A percentile compares a stretch with the other conserved stretches of the same genome.
These are phyloP conservation scores for Myrmecophaga tridactyla DNA, from an alignment of 2,113 vertebrate genomes.

Conservation along the genomic window DNA sequence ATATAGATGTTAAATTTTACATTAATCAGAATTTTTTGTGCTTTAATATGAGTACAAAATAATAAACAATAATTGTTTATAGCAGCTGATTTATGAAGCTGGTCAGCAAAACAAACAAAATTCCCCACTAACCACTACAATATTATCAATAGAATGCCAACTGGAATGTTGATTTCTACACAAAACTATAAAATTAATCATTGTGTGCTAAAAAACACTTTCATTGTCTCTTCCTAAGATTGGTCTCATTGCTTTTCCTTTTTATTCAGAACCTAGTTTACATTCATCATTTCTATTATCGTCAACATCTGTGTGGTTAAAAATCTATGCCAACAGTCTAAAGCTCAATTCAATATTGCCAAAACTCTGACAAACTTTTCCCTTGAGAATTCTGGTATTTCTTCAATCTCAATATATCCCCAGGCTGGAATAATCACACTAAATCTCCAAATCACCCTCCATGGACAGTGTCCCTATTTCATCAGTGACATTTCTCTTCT, in stretches of 20 bases:
- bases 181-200: neutral
- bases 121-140: neutral
- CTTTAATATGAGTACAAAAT: neutral
- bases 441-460: neutral
- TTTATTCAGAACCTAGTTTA: neutral
- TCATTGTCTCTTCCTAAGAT: neutral
- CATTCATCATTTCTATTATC: neutral
- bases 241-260: neutral
- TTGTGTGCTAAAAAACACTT: neutral
- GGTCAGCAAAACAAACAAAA: neutral
- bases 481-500: neutral
- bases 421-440: neutral
- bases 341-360: neutral
- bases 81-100: neutral
- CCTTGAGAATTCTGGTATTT: neutral
- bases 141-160: constrained; percentile 9
- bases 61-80: neutral
- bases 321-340: neutral
- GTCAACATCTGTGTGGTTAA: neutral
- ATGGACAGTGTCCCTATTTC: neutral
- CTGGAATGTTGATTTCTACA: neutral
- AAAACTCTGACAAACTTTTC: neutral
- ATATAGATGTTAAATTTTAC: neutral
- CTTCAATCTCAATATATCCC: neutral
- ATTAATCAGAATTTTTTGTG: constrained; percentile 45